Evolutionary conservation across 2,797 vertebrate species (phyloP).

Genomic region (Anguilla anguilla): DNA sequence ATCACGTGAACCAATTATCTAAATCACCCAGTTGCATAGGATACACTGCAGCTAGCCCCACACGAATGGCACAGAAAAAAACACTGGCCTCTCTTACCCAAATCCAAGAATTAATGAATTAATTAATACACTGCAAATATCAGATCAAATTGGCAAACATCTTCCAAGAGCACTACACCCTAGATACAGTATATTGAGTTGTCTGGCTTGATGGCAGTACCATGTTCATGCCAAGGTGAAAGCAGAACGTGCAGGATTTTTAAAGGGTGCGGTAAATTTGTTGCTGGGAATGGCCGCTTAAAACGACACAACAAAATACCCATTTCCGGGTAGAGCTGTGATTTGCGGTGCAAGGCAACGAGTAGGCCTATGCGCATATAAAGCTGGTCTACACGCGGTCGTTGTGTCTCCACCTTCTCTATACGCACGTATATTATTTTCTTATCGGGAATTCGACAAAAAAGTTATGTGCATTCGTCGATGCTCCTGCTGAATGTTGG

Average conservation of each 20-base stretch:
- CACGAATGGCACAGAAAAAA: too few relatives aligned
- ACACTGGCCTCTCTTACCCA: too few relatives aligned
- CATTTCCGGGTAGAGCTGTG: slow-evolving; percentile 3
- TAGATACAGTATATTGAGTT: slow-evolving; percentile 22
- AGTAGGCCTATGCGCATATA: neutral
- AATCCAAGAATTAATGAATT: too few relatives aligned
- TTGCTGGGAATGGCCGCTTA: slow-evolving; percentile 18
- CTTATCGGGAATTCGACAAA: neutral
- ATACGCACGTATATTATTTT: neutral
- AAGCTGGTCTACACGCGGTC: neutral
- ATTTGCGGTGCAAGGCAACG: neutral
- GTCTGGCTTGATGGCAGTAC: slow-evolving; percentile 27
- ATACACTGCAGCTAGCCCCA: too few relatives aligned
- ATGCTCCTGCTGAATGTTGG: neutral
- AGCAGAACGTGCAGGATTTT: slow-evolving; percentile 4
- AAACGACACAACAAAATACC: slow-evolving; percentile 9
- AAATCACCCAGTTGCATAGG: too few relatives aligned
- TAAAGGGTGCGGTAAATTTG: slow-evolving; percentile 11
- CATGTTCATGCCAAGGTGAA: slow-evolving; percentile 32
- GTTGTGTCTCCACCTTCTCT: neutral
- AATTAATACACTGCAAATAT: too few relatives aligned
- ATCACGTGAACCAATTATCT: too few relatives aligned
- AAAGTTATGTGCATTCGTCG: neutral
- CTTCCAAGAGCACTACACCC: too few relatives aligned
- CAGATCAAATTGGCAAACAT: too few relatives aligned